phyloP scores from a whole-genome alignment of 2,113 vertebrate species.

The Silurus meridionalis region DNA sequence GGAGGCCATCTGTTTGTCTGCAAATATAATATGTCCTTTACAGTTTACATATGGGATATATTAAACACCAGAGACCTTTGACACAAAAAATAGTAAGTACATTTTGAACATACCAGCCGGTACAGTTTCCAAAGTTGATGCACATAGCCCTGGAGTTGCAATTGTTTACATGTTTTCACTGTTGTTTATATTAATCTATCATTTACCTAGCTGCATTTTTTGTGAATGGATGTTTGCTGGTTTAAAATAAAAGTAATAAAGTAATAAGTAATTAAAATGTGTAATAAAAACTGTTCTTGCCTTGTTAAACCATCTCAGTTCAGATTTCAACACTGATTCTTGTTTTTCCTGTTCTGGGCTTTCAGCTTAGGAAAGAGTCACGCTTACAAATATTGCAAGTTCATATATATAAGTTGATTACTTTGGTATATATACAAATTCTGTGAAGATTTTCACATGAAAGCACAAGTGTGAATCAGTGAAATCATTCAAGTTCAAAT shows the following conservation, averaged over 20 bases:
- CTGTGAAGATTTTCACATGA: background rate
- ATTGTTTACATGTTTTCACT: background rate
- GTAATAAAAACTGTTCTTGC: background rate
- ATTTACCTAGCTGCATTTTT: background rate
- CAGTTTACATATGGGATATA: background rate
- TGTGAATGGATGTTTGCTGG: background rate
- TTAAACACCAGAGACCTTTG: conserved; percentile 5
- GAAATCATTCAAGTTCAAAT: too few relatives aligned
- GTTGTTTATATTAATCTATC: background rate
- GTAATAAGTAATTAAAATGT: background rate
- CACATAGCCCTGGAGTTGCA: background rate
- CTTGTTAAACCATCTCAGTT: background rate
- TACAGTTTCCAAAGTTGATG: background rate
- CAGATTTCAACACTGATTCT: background rate
- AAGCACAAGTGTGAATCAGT: background rate
- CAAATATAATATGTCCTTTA: background rate
- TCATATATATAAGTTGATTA: background rate
- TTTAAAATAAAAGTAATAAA: background rate
- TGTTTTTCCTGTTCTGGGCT: background rate
- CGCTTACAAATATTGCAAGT: background rate
- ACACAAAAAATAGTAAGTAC: background rate
- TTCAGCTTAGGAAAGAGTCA: background rate
- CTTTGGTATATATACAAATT: background rate
- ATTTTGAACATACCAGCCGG: background rate
- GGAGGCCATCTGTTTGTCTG: background rate